Percentiles rank a stretch among this genome's conserved stretches.
phyloP scores from a whole-genome alignment of 1,140 invertebrate genomes.

The Eriocheir sinensis region DNA sequence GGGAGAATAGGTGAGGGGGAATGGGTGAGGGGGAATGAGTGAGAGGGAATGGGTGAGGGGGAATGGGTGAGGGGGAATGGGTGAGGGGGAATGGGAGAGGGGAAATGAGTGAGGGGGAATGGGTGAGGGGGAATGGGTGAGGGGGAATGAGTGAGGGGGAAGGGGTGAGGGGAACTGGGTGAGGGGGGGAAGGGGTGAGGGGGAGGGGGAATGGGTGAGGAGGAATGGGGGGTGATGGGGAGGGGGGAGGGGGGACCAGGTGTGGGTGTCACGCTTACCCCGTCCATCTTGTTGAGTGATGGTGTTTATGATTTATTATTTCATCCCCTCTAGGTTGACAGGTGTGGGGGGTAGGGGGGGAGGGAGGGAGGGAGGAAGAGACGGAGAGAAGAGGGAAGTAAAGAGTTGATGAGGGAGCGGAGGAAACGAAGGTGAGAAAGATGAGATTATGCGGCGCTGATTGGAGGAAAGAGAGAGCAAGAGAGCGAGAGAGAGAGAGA shows the following conservation, averaged over 20 bases:
- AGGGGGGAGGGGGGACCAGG: neutral
- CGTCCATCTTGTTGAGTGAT: neutral
- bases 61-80: neutral
- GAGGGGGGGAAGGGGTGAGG: neutral
- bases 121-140: neutral
- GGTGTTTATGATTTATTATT: neutral
- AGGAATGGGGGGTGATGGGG: neutral
- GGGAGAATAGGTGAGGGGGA: no score
- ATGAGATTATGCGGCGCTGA: neutral
- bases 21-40: no score
- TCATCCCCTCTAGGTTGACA: slow-evolving; percentile 22
- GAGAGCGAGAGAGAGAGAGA: slow-evolving; percentile 13
- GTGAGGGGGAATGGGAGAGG: neutral
- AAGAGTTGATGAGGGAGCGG: neutral
- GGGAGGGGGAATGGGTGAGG: neutral
- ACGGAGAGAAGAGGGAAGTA: neutral
- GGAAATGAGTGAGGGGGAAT: neutral
- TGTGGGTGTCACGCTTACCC: neutral
- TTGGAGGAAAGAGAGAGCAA: neutral
- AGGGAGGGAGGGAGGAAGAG: neutral
- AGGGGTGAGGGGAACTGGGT: neutral
- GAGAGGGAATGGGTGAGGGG: neutral
- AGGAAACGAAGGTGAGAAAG: neutral
- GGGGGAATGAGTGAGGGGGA: neutral
- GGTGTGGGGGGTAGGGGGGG: neutral